These are phyloP conservation scores for Stegana nigrithorax DNA, from an alignment of 2,888 invertebrate genomes.

Conservation along the genomic window DNA sequence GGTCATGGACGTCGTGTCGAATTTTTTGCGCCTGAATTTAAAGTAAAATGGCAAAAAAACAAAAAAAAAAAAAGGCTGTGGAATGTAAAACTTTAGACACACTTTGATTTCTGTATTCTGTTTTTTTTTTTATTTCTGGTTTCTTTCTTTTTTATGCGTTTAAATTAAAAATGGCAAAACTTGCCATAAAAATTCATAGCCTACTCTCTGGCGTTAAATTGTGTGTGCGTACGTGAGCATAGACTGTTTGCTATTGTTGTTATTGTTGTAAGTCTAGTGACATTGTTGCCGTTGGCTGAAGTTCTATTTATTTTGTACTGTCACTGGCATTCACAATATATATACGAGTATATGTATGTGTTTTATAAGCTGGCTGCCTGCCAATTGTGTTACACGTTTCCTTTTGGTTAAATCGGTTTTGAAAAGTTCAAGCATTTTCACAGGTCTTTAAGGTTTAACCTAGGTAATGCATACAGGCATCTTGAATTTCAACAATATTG, in stretches of 20 bases:
- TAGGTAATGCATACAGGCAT: too few relatives aligned
- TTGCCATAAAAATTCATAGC: conserved; percentile 48
- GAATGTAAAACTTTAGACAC: not conserved
- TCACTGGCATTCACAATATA: too few relatives aligned
- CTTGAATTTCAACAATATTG: too few relatives aligned
- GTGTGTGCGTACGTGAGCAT: conserved; percentile 14
- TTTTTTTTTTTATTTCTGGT: conserved; percentile 11
- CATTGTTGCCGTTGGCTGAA: conserved; percentile 3
- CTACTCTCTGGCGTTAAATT: conserved; percentile 38
- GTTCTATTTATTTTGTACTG: conserved; percentile 23
- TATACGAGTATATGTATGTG: too few relatives aligned
- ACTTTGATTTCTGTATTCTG: not conserved
- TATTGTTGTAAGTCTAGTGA: conserved; percentile 36
- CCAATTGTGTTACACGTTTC: conserved; percentile 27
- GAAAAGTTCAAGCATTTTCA: too few relatives aligned
- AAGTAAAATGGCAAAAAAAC: not conserved
- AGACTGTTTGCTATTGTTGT: conserved; percentile 27
- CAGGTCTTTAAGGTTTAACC: too few relatives aligned
- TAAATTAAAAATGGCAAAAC: conserved; percentile 46
- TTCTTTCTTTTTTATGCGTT: conserved; percentile 12
- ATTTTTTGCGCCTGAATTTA: not conserved
- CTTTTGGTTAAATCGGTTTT: too few relatives aligned
- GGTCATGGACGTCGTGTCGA: not conserved
- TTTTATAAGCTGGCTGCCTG: too few relatives aligned
- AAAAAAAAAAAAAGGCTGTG: not conserved